These are phyloP conservation scores for Tetragnatha versicolor DNA, from an alignment of 1,140 invertebrate species.

Conservation along the genomic window DNA sequence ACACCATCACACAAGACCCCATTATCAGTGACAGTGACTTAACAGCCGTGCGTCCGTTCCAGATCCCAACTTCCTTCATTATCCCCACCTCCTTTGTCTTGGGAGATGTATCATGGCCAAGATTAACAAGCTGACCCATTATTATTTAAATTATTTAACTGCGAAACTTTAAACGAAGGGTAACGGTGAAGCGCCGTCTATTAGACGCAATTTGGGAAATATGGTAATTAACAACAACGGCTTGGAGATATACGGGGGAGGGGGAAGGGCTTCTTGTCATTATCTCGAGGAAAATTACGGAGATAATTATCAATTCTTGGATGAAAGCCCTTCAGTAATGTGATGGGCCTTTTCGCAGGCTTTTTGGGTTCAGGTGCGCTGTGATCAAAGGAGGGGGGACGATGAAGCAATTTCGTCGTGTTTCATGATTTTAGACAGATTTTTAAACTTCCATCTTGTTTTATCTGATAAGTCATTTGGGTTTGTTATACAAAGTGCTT, in stretches of 20 bases:
- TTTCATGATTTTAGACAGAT: too few species aligned
- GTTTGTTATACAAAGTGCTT: too few species aligned
- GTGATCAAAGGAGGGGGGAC: too few species aligned
- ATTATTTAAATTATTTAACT: conserved; percentile 51
- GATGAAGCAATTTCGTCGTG: too few species aligned
- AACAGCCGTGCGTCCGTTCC: conserved; percentile 15
- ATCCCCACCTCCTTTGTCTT: conserved; percentile 4
- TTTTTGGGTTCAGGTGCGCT: too few species aligned
- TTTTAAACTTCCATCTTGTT: too few species aligned
- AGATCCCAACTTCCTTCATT: conserved; percentile 16
- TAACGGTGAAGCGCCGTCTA: conserved; percentile 9
- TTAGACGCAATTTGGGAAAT: conserved; percentile 42
- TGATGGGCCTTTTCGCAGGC: too few species aligned
- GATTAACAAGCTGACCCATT: conserved; percentile 32
- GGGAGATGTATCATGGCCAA: conserved; percentile 24
- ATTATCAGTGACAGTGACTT: conserved; percentile 31
- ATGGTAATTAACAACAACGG: conserved; percentile 32
- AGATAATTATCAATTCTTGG: conserved; percentile 34
- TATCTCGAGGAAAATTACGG: conserved; percentile 31
- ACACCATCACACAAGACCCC: too few species aligned
- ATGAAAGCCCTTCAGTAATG: too few species aligned
- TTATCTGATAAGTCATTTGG: too few species aligned
- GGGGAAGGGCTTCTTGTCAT: neutral
- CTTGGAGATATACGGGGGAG: conserved; percentile 8
- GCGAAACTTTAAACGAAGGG: conserved; percentile 34